phyloP scores from a whole-genome alignment of 2,888 invertebrate species.

The Agapetus fuscipes region DNA sequence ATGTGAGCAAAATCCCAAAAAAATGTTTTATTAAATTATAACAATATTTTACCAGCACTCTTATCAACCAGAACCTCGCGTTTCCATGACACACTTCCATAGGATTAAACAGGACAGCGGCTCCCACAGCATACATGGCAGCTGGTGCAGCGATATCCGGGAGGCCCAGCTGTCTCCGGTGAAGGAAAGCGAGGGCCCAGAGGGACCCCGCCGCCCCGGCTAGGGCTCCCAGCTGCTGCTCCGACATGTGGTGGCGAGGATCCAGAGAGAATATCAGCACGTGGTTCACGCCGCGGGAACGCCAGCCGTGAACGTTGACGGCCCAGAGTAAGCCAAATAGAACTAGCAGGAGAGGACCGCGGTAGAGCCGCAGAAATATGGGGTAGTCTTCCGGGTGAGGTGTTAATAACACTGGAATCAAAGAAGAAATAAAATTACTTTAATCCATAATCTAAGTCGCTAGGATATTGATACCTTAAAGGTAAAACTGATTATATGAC shows the following conservation, averaged over 20 bases:
- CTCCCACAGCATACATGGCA: slow-evolving; percentile 55
- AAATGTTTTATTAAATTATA: too few relatives aligned
- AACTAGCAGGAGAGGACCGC: slow-evolving; percentile 68
- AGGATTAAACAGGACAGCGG: slow-evolving; percentile 66
- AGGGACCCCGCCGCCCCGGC: slow-evolving; percentile 67
- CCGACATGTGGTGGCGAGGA: slow-evolving; percentile 65
- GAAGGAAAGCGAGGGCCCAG: slow-evolving; percentile 62
- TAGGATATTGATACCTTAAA: too few relatives aligned
- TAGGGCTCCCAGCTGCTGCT: slow-evolving; percentile 69
- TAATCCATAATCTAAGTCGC: too few relatives aligned
- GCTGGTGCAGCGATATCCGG: slow-evolving; percentile 72
- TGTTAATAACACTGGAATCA: not conserved
- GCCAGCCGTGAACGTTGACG: slow-evolving; percentile 73
- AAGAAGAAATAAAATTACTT: not conserved
- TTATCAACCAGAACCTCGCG: slow-evolving; percentile 66
- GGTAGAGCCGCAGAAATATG: slow-evolving; percentile 53
- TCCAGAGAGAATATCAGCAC: slow-evolving; percentile 77
- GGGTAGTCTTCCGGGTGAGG: not conserved
- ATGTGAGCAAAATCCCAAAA: too few relatives aligned
- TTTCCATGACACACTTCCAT: slow-evolving; percentile 64
- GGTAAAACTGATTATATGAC: too few relatives aligned
- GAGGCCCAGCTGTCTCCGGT: slow-evolving; percentile 52
- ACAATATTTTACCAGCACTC: slow-evolving; percentile 41
- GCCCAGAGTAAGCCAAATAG: slow-evolving; percentile 69
- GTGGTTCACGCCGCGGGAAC: slow-evolving; percentile 74